Conservation (phyloP, 2,797 vertebrate genomes). For the Hydrolagus colliei region DNA sequence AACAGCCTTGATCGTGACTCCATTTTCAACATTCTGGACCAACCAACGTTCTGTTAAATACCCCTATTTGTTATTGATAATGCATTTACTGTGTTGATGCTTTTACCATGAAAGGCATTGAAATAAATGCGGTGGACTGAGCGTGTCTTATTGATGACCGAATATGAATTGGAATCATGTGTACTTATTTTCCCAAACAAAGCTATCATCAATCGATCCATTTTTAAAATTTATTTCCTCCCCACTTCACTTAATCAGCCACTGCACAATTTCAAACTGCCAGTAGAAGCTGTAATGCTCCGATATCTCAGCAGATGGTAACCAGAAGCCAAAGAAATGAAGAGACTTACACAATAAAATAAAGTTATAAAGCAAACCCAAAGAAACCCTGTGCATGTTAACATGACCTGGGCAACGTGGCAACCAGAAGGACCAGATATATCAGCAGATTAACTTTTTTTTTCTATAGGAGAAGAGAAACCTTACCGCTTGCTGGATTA, state of each 20-base stretch:
- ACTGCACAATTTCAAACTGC: not conserved
- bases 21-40: not conserved
- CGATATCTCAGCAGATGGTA: not conserved
- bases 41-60: not conserved
- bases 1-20: not conserved
- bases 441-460: not conserved
- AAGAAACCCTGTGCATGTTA: not conserved
- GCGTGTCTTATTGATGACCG: too few relatives aligned
- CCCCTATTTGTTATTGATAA: constrained; percentile 7
- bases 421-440: not conserved
- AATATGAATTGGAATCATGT: too few relatives aligned
- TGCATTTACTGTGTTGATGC: not conserved
- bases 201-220: too few relatives aligned
- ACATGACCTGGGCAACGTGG: not conserved
- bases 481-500: constrained; percentile 97
- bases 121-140: not conserved
- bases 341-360: constrained; percentile 3
- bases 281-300: not conserved
- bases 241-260: not conserved
- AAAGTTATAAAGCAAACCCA: not conserved
- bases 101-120: not conserved
- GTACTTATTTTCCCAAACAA: too few relatives aligned
- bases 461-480: constrained; percentile 12
- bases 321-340: not conserved
- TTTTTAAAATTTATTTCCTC: too few relatives aligned